phyloP scores from a whole-genome alignment of 1,140 invertebrate species.

The Eupristina koningsbergeri region DNA sequence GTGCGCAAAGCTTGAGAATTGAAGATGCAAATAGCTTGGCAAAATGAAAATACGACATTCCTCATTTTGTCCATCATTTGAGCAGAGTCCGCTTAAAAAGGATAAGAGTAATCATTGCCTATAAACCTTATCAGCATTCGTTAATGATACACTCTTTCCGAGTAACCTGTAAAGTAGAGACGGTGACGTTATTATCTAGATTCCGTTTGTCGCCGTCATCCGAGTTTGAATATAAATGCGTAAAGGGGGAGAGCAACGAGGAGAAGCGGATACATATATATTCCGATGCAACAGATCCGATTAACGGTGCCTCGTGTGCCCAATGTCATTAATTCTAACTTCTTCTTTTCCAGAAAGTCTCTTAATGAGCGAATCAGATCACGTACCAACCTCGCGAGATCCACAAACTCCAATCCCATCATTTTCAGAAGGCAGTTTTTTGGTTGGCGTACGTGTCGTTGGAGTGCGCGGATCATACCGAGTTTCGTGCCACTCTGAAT shows the following conservation, averaged over 20 bases:
- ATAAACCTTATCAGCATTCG: not conserved
- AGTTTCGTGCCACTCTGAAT: no score
- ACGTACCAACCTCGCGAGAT: not conserved
- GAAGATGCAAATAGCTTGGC: no score
- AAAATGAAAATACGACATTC: not conserved
- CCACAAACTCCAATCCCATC: not conserved
- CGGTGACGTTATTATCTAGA: not conserved
- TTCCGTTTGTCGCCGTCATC: conserved; percentile 1
- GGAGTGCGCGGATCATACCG: no score
- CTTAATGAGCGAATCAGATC: not conserved
- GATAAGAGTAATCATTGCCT: conserved; percentile 15
- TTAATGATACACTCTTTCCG: not conserved
- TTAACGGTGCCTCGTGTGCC: not conserved
- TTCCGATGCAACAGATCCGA: not conserved
- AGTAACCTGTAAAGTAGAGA: not conserved
- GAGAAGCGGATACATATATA: not conserved
- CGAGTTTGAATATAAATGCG: not conserved
- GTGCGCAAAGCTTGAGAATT: no score
- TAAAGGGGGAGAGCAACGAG: not conserved
- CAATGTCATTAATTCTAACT: not conserved
- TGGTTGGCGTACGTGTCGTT: no score
- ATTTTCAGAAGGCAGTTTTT: no score
- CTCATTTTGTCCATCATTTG: not conserved
- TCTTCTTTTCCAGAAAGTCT: not conserved
- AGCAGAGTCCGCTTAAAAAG: not conserved